Percentiles rank a stretch among this genome's conserved stretches.
Conservation (phyloP, 1,140 invertebrate genomes). For the Anagrus nilaparvatae region DNA sequence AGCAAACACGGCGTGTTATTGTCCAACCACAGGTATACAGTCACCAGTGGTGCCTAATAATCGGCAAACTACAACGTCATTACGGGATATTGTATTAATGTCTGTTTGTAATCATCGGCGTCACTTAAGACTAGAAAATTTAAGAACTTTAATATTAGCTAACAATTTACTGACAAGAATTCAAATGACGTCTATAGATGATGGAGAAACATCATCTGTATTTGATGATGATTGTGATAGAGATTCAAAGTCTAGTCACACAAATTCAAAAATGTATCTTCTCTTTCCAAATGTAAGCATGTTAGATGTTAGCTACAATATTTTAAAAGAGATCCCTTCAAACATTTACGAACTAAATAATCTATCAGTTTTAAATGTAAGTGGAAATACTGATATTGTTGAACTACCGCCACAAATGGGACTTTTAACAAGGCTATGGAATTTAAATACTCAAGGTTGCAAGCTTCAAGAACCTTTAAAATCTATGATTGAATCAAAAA, state of each 20-base stretch:
- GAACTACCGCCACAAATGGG: conserved; percentile 93
- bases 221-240: conserved; percentile 32
- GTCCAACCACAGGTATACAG: conserved; percentile 38
- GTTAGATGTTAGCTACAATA: conserved; percentile 89
- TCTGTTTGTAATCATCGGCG: conserved; percentile 73
- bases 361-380: conserved; percentile 89
- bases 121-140: conserved; percentile 68
- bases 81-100: conserved; percentile 63
- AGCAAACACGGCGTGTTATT: conserved; percentile 42
- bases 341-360: conserved; percentile 78
- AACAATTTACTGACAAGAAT: conserved; percentile 75
- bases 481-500: conserved; percentile 85
- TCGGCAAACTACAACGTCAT: conserved; percentile 46
- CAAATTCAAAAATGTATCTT: conserved; percentile 42
- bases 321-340: conserved; percentile 66
- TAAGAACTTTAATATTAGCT: conserved; percentile 72
- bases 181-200: conserved; percentile 69
- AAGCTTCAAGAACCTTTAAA: conserved; percentile 79
- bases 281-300: conserved; percentile 91
- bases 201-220: conserved; percentile 34
- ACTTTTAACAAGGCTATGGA: conserved; percentile 86
- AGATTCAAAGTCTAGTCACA: conserved; percentile 24
- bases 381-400: conserved; percentile 75
- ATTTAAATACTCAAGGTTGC: conserved; percentile 86
- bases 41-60: conserved; percentile 46